Base-by-base conservation (phyloP, 2,888 invertebrate species). In the Periphyllus acericola region DNA sequence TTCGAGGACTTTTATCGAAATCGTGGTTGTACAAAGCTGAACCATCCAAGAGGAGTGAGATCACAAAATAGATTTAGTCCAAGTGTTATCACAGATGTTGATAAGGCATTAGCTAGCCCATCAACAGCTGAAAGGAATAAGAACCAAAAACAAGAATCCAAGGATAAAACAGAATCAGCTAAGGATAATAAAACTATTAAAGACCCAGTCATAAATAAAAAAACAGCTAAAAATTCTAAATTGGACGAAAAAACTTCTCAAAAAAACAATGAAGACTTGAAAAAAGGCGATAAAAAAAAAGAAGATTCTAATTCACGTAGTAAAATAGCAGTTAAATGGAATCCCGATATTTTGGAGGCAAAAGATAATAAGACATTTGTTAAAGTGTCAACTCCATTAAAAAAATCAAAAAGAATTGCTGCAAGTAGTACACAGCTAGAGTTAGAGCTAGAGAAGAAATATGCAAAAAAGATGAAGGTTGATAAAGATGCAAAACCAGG, bases 1-100 rank as follows among this genome's bases (percentile, higher is more conserved):
- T 99, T 98, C 92, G 98, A 98, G 91, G 97, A 98, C 90, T 98
- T 99, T 92, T 96, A 98, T 92, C 94, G 97, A 89, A 98, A 98
- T 91, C 92, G 99, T 75, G 99, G 99, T 68, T 97, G 97, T 91
- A 97, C 98, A 3, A 95, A 98, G 94, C 94, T 97, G 87, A 96
- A 95, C 92, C 96, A 96, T 91, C 96, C 96, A 0, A 94, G 96
- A 89, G 94, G 96, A 46, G 94, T 95, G 36, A 95, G 96, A 90
- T 94, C 95, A 29, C 95, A 95, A 89, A 95, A 94, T 90, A 94
- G 96, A 88, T 92, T 93, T n/a, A 96, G 96, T 36, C 93, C 97
- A 89, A 96, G 96, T 91, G 93, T 97, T 89, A 96, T 97, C 89
- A 93, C 97, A 72, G 96, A 96, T 91, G 94, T 95, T 90, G 96